These are phyloP conservation scores for Astyanax mexicanus DNA, from an alignment of 2,797 vertebrate species.

Conservation along the genomic window DNA sequence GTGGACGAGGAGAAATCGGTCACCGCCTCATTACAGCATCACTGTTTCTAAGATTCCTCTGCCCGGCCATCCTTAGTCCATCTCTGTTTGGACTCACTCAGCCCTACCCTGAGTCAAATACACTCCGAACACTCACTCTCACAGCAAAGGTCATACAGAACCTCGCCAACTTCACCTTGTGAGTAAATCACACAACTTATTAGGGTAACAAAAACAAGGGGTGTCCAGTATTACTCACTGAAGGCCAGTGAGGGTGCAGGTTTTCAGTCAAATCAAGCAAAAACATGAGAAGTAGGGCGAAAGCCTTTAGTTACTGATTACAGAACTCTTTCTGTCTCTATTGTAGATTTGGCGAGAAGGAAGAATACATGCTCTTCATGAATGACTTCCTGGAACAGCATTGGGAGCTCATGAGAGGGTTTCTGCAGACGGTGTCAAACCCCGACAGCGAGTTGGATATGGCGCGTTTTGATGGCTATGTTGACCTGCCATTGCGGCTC, in stretches of 20 bases:
- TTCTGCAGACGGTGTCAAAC: constrained; percentile 84
- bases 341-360: constrained; percentile 89
- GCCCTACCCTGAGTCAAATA: constrained; percentile 86
- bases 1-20: constrained; percentile 81
- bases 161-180: constrained; percentile 92
- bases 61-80: constrained; percentile 92
- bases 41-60: constrained; percentile 94
- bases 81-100: constrained; percentile 91
- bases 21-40: constrained; percentile 92
- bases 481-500: constrained; percentile 90
- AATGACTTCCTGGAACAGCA: constrained; percentile 89
- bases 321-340: neutral
- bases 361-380: constrained; percentile 98
- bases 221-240: too few relatives aligned
- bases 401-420: constrained; percentile 85
- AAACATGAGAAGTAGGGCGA: too few relatives aligned
- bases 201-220: neutral
- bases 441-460: constrained; percentile 76
- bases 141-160: constrained; percentile 98
- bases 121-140: constrained; percentile 88
- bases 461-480: constrained; percentile 86
- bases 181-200: constrained; percentile 52
- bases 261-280: too few relatives aligned
- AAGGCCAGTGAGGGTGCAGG: too few relatives aligned
- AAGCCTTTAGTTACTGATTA: neutral